These are phyloP conservation scores for Salpingus planirostris DNA, from an alignment of 2,888 invertebrate genomes.

Conservation along the genomic window DNA sequence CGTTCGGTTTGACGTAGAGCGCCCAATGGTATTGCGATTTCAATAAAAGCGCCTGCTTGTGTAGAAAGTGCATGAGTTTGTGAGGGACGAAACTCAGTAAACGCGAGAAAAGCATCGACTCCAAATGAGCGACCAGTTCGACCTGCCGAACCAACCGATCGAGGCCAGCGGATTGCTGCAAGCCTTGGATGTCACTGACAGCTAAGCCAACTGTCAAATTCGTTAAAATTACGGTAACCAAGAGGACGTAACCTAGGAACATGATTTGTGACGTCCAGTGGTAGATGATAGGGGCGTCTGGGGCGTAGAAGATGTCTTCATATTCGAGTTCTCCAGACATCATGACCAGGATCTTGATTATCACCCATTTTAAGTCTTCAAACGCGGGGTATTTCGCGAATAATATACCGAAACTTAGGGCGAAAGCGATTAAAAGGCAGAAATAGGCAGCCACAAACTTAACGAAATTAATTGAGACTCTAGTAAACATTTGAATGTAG, in stretches of 20 bases:
- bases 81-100: constrained; percentile 54
- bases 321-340: constrained; percentile 83
- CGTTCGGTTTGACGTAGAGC: constrained; percentile 70
- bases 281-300: constrained; percentile 41
- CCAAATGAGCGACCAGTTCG: constrained; percentile 71
- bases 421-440: constrained; percentile 71
- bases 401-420: constrained; percentile 71
- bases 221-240: constrained; percentile 74
- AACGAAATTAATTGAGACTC: constrained; percentile 72
- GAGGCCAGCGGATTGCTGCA: constrained; percentile 70
- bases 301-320: constrained; percentile 68
- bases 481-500: constrained; percentile 83
- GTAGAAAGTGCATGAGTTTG: constrained; percentile 55
- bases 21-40: constrained; percentile 65
- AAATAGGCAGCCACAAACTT: constrained; percentile 74
- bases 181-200: constrained; percentile 75
- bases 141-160: constrained; percentile 75
- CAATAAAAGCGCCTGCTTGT: constrained; percentile 65
- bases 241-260: constrained; percentile 65
- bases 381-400: constrained; percentile 71
- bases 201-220: constrained; percentile 78
- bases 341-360: constrained; percentile 78
- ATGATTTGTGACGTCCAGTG: constrained; percentile 67
- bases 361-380: constrained; percentile 50
- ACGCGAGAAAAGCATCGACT: constrained; percentile 74